Conservation (phyloP, 2,888 invertebrate genomes). For the Drosophila nigritarsus region DNA sequence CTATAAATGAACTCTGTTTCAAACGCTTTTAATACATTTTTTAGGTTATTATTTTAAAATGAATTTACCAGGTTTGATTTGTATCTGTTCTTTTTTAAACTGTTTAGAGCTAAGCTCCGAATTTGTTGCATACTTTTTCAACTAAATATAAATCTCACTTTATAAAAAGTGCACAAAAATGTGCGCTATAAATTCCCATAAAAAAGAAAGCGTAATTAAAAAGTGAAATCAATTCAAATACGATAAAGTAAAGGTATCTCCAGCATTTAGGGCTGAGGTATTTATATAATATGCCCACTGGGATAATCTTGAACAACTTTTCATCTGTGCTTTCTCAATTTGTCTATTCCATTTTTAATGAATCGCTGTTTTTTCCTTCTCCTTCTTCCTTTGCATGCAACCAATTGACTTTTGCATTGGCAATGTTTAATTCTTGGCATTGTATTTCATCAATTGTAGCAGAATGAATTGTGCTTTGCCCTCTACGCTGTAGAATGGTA, state of each 20-base stretch:
- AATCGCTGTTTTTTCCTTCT: neutral
- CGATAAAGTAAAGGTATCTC: neutral
- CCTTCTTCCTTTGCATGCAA: neutral
- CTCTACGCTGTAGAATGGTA: slow-evolving; percentile 78
- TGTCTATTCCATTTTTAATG: slow-evolving; percentile 15
- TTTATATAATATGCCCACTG: neutral
- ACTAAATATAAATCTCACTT: neutral
- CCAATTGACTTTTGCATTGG: slow-evolving; percentile 4
- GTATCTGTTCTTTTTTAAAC: neutral
- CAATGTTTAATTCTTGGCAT: slow-evolving; percentile 3
- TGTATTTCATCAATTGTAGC: slow-evolving; percentile 50
- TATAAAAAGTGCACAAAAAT: neutral
- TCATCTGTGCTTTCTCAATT: neutral
- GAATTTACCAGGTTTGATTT: neutral
- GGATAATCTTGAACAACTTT: neutral
- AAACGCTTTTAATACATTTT: neutral
- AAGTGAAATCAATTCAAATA: neutral
- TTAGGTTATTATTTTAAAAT: neutral
- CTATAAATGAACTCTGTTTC: neutral
- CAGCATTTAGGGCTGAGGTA: neutral
- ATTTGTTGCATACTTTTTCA: neutral
- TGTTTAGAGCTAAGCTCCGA: neutral
- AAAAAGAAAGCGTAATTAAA: neutral
- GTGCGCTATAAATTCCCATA: neutral
- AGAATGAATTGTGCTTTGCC: slow-evolving; percentile 62